Evolutionary conservation across 2,888 invertebrate species (phyloP).

Genomic region (Empis stercorea): DNA sequence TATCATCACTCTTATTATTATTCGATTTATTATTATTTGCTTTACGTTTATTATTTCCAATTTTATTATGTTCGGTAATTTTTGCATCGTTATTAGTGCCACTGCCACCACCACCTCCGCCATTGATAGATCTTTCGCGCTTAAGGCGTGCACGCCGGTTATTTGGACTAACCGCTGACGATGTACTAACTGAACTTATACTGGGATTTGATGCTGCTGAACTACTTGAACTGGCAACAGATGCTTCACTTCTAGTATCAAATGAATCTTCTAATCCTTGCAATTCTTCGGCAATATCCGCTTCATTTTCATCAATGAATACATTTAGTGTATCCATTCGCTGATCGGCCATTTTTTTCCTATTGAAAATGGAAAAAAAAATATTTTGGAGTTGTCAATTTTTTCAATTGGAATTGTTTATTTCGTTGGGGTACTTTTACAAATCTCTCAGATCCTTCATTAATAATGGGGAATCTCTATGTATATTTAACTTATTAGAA

Average conservation of each 20-base stretch:
- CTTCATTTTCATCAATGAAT: conserved; percentile 52
- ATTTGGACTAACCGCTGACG: conserved; percentile 12
- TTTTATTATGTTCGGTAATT: too few relatives aligned
- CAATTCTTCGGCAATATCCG: conserved; percentile 66
- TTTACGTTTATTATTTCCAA: too few relatives aligned
- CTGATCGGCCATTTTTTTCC: conserved; percentile 34
- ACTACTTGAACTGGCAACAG: conserved; percentile 59
- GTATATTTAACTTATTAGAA: too few relatives aligned
- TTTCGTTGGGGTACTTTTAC: not conserved
- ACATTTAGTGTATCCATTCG: conserved; percentile 46
- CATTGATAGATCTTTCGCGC: conserved; percentile 29
- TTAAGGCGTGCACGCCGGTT: conserved; percentile 44
- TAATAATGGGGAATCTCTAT: too few relatives aligned
- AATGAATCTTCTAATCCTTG: conserved; percentile 56
- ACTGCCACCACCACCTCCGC: conserved; percentile 11
- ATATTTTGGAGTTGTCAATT: not conserved
- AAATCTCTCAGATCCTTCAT: too few relatives aligned
- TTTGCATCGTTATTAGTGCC: conserved; percentile 3
- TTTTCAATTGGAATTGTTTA: not conserved
- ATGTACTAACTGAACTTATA: conserved; percentile 61
- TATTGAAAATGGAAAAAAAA: not conserved
- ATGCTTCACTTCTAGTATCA: conserved; percentile 80
- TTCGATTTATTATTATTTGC: not conserved
- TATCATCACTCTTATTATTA: not conserved
- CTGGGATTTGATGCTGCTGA: conserved; percentile 55